Conservation (phyloP, 2,113 vertebrate species). For the Scatophagus argus region DNA sequence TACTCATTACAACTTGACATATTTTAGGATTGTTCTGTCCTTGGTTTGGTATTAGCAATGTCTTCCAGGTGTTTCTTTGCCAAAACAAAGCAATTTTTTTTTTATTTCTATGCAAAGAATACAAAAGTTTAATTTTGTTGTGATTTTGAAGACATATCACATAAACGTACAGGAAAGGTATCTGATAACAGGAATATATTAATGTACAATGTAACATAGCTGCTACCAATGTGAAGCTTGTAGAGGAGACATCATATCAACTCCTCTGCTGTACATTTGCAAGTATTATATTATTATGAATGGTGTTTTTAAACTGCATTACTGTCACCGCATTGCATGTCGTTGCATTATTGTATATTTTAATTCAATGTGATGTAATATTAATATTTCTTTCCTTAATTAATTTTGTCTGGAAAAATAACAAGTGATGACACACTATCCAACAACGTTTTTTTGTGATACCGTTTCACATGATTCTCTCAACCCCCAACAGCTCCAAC, state of each 20-base stretch:
- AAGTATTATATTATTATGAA: neutral
- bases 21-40: constrained; percentile 1
- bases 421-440: neutral
- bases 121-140: neutral
- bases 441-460: neutral
- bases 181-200: neutral
- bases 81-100: too few relatives aligned
- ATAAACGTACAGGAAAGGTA: neutral
- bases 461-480: neutral
- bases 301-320: neutral
- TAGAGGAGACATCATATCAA: neutral
- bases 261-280: neutral
- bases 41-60: neutral
- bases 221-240: neutral
- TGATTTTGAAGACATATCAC: too few relatives aligned
- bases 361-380: neutral
- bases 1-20: neutral
- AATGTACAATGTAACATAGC: neutral
- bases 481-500: neutral
- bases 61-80: neutral
- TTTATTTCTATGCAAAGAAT: neutral
- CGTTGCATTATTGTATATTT: too few relatives aligned
- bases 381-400: neutral
- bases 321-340: too few relatives aligned
- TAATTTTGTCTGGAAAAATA: neutral